Percentiles rank a stretch among this genome's conserved stretches.
Evolutionary conservation across 1,140 invertebrate genomes (phyloP).

Genomic region (Zaprionus ghesquierei): DNA sequence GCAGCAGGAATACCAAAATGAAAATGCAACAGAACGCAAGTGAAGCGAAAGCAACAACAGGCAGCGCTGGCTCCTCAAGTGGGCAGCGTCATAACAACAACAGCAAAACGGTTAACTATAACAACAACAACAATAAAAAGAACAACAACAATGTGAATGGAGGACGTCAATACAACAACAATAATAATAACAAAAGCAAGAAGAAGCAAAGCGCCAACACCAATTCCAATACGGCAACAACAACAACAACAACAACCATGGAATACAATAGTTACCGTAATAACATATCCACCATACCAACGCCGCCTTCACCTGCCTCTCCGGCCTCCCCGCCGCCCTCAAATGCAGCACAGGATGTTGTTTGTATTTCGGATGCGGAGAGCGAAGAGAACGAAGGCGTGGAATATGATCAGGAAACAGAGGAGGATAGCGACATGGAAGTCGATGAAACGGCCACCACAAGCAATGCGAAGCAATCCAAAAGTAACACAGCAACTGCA

Average conservation of each 20-base stretch:
- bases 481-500: conserved; percentile 15
- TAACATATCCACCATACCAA: conserved; percentile 51
- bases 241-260: background rate
- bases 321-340: conserved; percentile 18
- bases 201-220: conserved; percentile 19
- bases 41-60: background rate
- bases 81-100: conserved; percentile 25
- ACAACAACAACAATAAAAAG: conserved; percentile 33
- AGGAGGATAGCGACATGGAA: conserved; percentile 32
- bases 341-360: conserved; percentile 32
- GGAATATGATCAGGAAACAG: conserved; percentile 26
- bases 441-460: conserved; percentile 29
- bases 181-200: conserved; percentile 27
- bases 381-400: conserved; percentile 51
- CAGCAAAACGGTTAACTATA: conserved; percentile 18
- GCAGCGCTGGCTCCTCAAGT: conserved; percentile 1
- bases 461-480: conserved; percentile 8
- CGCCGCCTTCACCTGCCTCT: conserved; percentile 49
- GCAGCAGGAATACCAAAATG: conserved; percentile 35
- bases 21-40: conserved; percentile 14
- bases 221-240: background rate
- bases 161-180: conserved; percentile 39
- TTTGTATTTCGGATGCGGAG: conserved; percentile 58
- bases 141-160: conserved; percentile 36
- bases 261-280: conserved; percentile 54